Percentiles rank a stretch among this genome's conserved stretches.
phyloP scores from a whole-genome alignment of 2,113 vertebrate species.

The Hemichromis elongatus region DNA sequence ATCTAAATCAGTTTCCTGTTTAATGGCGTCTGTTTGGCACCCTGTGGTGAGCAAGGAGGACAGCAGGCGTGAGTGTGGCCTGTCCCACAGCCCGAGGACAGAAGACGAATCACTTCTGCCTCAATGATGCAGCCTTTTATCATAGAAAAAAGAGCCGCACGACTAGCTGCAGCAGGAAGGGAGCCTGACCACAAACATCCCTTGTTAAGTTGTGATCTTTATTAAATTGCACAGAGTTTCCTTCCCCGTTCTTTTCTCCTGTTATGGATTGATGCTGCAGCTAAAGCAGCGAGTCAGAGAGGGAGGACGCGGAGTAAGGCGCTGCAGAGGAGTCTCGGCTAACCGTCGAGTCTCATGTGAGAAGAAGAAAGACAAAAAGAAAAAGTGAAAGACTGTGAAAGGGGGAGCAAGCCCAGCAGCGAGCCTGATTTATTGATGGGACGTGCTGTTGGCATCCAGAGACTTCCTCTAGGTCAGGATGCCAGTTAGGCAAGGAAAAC shows the following conservation, averaged over 20 bases:
- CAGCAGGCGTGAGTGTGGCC: not conserved
- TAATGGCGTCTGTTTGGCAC: not conserved
- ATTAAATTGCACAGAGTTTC: not conserved
- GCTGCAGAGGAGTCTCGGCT: not conserved
- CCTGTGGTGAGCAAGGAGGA: conserved; percentile 5
- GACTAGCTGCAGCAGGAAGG: not conserved
- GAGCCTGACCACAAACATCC: not conserved
- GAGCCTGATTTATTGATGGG: conserved; percentile 55
- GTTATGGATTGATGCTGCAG: not conserved
- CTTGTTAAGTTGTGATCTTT: not conserved
- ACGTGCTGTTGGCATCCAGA: conserved; percentile 11
- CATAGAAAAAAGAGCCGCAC: not conserved
- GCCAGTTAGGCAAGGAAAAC: not conserved
- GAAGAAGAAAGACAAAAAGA: not conserved
- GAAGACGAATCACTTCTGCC: conserved; percentile 28
- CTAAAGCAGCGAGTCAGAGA: not conserved
- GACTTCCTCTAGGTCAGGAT: conserved; percentile 48
- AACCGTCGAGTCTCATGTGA: not conserved
- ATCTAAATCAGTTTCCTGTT: not conserved
- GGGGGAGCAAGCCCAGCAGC: conserved; percentile 31
- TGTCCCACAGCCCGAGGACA: conserved; percentile 28
- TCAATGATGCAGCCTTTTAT: conserved; percentile 26
- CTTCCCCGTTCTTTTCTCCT: not conserved
- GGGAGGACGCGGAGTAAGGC: not conserved
- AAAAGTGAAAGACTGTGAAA: conserved; percentile 41